Base-by-base conservation (phyloP, 2,888 invertebrate species). In the Drosophila atroscutellata region DNA sequence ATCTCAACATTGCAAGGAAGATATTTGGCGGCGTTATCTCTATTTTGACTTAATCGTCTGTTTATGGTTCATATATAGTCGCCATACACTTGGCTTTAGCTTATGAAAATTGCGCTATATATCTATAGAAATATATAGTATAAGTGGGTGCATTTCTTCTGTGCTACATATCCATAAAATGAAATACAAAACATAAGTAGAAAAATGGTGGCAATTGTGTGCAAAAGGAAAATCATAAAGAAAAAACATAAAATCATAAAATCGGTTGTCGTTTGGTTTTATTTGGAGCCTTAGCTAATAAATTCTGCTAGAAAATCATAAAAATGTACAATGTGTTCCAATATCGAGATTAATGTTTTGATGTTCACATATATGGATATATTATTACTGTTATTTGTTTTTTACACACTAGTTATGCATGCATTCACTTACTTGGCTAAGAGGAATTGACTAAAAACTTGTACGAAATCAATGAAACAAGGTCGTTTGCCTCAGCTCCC, bases 1-100 rank as follows among this genome's bases (percentile, higher is more conserved):
- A 91, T 91, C 91, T 91, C 90, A 82, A 80, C 75, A 84, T 89
- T 87, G 83, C 84, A 87, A 81, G 90, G 91, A 91, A 91, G 91
- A 85, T 89, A 66, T 83, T 80, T 85, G 86, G 80, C 80, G 81
- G 72, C 75, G 64, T 76, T 75, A 70, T 37, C n/a, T 57, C 55
- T 64, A 30, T 54, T 52, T n/a, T 54, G 42, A 55, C 24, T 47
- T 50, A 60, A 55, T 37, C 37, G 28, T 36, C 18, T 34, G 24
- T 15, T 54, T 30, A 9, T 42, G 42, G 20, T 55, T 32, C 32
- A 32, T 59, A 18, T 47, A 30, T 63, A 47, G 36, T 36, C 55
- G 32, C 55, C 59, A 62, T 45, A 51, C 59, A 66, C 26, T 77
- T 72, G 73, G 62, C 80, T 68, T 72, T 68, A 67, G 72, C 59